A percentile compares a stretch with the other conserved stretches of the same genome.
Evolutionary conservation across 2,888 invertebrate species (phyloP).

Genomic region (Pterostichus madidus): DNA sequence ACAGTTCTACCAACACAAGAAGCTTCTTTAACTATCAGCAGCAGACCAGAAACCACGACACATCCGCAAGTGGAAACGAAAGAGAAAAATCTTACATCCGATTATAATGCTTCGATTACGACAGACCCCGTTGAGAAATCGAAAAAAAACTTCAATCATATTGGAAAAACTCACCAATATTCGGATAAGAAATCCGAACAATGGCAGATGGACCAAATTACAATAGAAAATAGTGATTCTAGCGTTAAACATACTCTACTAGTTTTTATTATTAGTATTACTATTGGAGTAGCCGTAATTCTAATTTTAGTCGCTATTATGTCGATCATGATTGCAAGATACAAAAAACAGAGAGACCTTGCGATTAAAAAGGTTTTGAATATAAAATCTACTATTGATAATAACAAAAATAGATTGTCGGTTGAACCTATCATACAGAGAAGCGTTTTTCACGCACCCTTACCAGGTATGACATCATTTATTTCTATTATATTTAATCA

Average conservation of each 20-base stretch:
- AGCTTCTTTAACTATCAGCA: neutral
- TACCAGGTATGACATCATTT: constrained; percentile 69
- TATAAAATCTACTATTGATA: constrained; percentile 33
- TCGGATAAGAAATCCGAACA: constrained; percentile 54
- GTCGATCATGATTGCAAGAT: constrained; percentile 49
- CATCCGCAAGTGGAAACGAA: constrained; percentile 30
- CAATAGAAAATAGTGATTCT: constrained; percentile 49
- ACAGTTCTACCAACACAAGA: constrained; percentile 9
- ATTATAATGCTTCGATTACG: constrained; percentile 21
- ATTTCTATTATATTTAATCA: neutral
- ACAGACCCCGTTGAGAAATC: constrained; percentile 20
- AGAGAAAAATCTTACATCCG: constrained; percentile 13
- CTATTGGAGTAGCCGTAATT: constrained; percentile 53
- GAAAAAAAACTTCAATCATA: constrained; percentile 63
- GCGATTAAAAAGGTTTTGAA: constrained; percentile 44
- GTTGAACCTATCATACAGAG: constrained; percentile 56
- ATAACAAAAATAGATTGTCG: constrained; percentile 55
- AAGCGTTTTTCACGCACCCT: constrained; percentile 69
- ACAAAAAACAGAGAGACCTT: constrained; percentile 50
- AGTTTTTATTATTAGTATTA: constrained; percentile 58
- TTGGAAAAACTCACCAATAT: constrained; percentile 63
- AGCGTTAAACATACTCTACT: constrained; percentile 38
- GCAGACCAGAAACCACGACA: constrained; percentile 7
- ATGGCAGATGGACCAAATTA: constrained; percentile 54
- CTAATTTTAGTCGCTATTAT: constrained; percentile 57